Evolutionary conservation across 2,797 vertebrate genomes (phyloP).

Genomic region (Anas bahamensis): DNA sequence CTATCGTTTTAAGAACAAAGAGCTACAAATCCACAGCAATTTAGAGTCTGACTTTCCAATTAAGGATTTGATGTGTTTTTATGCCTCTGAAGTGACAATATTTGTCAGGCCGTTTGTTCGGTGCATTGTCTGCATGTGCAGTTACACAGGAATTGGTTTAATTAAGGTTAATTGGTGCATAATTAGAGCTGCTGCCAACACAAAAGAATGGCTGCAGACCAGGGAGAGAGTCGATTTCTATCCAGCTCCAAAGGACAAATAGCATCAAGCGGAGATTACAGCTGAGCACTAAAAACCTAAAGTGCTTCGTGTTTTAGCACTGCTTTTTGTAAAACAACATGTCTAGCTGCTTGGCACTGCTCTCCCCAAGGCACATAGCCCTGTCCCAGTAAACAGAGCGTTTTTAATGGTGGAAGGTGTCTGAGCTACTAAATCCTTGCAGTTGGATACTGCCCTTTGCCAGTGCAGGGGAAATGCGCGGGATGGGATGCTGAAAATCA

Average conservation of each 20-base stretch:
- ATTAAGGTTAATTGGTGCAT: constrained; percentile 78
- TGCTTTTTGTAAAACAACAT: background rate
- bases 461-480: rapidly evolving
- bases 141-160: constrained; percentile 72
- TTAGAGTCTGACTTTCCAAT: constrained; percentile 60
- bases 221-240: constrained; percentile 20
- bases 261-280: background rate
- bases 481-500: background rate
- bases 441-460: background rate
- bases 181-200: constrained; percentile 68
- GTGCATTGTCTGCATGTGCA: constrained; percentile 67
- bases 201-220: constrained; percentile 62
- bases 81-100: constrained; percentile 72
- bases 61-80: constrained; percentile 62
- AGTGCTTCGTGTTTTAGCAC: background rate
- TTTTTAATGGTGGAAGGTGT: background rate
- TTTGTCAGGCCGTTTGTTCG: constrained; percentile 77
- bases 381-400: background rate
- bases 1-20: constrained; percentile 43
- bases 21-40: constrained; percentile 48
- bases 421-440: background rate
- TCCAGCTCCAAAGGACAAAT: constrained; percentile 53
- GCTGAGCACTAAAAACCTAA: background rate
- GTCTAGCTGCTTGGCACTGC: background rate
- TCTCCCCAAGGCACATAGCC: background rate